These are phyloP conservation scores for Ceratina australensis DNA, from an alignment of 1,140 invertebrate species.

Conservation along the genomic window DNA sequence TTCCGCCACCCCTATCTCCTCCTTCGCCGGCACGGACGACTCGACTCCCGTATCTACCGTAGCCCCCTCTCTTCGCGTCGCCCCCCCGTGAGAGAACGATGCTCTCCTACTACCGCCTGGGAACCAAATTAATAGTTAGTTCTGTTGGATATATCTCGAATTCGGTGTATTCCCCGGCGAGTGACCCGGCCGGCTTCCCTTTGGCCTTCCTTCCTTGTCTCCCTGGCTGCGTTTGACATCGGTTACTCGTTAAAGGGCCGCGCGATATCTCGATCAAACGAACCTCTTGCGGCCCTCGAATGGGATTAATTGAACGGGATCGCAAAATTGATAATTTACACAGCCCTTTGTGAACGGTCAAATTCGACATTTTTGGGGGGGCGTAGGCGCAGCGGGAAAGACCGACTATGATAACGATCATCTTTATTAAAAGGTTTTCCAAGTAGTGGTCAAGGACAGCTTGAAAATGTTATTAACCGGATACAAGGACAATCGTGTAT, in stretches of 20 bases:
- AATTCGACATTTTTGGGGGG: not conserved
- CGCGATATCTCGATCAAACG: constrained; percentile 65
- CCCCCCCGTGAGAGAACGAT: not conserved
- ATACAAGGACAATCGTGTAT: too few species aligned
- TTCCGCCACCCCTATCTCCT: constrained; percentile 47
- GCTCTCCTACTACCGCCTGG: constrained; percentile 68
- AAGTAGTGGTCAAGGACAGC: too few species aligned
- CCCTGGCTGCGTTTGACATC: constrained; percentile 65
- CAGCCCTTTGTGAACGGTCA: constrained; percentile 5
- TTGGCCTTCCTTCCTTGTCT: constrained; percentile 45
- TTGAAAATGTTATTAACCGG: too few species aligned
- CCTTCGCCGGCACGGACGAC: constrained; percentile 23
- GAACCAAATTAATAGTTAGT: constrained; percentile 79
- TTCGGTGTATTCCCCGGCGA: constrained; percentile 67
- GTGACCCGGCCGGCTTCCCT: constrained; percentile 50
- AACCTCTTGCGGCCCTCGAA: constrained; percentile 59
- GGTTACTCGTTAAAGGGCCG: constrained; percentile 65
- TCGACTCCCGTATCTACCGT: constrained; percentile 7
- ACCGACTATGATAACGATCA: too few species aligned
- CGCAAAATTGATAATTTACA: constrained; percentile 62
- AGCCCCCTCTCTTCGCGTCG: constrained; percentile 45
- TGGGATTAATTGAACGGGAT: constrained; percentile 62
- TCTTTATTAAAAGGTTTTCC: too few species aligned
- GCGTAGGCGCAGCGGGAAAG: not conserved
- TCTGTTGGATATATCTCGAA: constrained; percentile 74